Evolutionary conservation across 1,140 invertebrate genomes (phyloP), one percentile per base, ranked within the genome.

Genomic region (Drosophila subobscura): DNA sequence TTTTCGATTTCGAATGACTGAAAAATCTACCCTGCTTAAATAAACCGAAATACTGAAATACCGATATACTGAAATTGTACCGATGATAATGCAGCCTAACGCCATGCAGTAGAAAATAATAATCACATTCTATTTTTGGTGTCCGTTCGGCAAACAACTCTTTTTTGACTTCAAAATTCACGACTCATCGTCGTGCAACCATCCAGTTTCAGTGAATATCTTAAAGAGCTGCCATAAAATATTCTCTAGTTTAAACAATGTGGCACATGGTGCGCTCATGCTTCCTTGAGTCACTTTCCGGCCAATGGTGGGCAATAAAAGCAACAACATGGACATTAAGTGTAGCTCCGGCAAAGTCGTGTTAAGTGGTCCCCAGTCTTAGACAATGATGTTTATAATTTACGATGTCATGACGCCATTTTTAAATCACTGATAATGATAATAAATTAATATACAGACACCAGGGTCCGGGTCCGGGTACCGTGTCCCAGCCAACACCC

Each of bases 401-500:
- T 88, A 88, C 79, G 79, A 88, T 72, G 81, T 78, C 79, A 73
- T 77, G 79, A 89, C 79, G 84, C 84, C 83, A 84, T 88, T 88
- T 86, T 88, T 83, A 88, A 88, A 88, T 88, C 83, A 88, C 83
- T 89, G 83, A 88, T 88, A 88, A 88, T 89, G 83, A 89, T 88
- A 89, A 88, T 88, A 88, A 88, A 88, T 88, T 88, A 88, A 88
- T 88, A 88, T 88, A 79, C 77, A 72, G 63, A 61, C 74, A 76
- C 70, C 73, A 57, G 56, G 27, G 66, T 23, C 41, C 25, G 29
- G 45, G 46, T 46, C 27, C 23, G 44, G 14, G 46, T 42, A 22
- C 12, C 33, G 22, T 29, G 33, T 3, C 33, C 3, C 10, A 10
- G 33, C 1, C 8, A 10, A 3, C 29, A 37, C 59, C 51, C 20